These are phyloP conservation scores for Phenganax subtilis DNA, from an alignment of 92 coral and sea anemone genomes.

Conservation along the genomic window DNA sequence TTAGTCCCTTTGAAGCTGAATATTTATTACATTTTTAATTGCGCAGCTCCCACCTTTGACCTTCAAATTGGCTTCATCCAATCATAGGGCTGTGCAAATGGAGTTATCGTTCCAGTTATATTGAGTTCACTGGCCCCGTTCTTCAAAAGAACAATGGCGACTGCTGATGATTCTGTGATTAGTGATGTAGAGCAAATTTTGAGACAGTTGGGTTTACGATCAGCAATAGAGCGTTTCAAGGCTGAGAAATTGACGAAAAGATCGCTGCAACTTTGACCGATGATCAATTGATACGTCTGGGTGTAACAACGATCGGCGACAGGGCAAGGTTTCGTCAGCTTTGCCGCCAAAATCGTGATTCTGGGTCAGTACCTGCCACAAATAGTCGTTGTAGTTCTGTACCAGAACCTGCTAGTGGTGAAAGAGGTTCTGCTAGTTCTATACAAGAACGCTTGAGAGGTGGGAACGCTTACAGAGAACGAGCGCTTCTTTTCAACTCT, in stretches of 20 bases:
- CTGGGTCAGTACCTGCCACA: neutral
- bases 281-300: constrained; percentile 2
- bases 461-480: constrained; percentile 3
- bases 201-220: neutral
- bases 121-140: no score
- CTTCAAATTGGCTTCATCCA: no score
- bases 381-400: neutral
- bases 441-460: neutral
- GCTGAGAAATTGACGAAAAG: constrained; percentile 14
- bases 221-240: constrained; percentile 2
- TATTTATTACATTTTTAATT: no score
- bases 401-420: neutral
- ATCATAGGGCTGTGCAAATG: no score
- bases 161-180: no score
- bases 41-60: no score
- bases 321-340: neutral
- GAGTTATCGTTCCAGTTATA: no score
- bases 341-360: neutral
- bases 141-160: no score
- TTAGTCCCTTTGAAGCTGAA: no score
- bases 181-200: neutral
- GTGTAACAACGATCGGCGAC: constrained; percentile 22
- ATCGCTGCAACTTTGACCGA: neutral
- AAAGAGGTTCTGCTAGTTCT: neutral
- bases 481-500: constrained; percentile 15